Evolutionary conservation across 2,797 vertebrate genomes (phyloP).

Genomic region (Pitangus sulphuratus): DNA sequence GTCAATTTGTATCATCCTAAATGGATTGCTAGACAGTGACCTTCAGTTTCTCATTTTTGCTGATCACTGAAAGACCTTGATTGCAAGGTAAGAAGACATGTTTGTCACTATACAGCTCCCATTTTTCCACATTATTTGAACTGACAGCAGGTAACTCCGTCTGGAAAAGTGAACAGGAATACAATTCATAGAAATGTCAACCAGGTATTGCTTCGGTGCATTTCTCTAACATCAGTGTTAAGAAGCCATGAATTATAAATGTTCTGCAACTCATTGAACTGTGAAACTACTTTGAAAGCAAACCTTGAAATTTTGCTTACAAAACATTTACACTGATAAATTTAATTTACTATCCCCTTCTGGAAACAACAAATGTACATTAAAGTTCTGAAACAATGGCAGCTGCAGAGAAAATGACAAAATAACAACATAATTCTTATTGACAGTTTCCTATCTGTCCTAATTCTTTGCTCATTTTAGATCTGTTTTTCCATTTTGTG

Average conservation of each 20-base stretch:
- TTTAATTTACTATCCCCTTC: not conserved
- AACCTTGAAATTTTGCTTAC: not conserved
- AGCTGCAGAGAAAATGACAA: not conserved
- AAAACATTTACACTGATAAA: not conserved
- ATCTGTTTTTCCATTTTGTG: not conserved
- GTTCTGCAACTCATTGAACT: not conserved
- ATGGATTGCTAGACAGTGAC: not conserved
- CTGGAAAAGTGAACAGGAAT: not conserved
- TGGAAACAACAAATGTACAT: not conserved
- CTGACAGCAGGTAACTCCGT: not conserved
- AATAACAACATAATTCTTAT: not conserved
- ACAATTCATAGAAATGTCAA: not conserved
- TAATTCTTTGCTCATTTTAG: not conserved
- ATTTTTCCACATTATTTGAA: not conserved
- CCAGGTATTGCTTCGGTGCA: not conserved
- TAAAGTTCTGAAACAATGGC: not conserved
- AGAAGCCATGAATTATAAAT: not conserved
- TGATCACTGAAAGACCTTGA: not conserved
- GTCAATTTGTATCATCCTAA: not conserved
- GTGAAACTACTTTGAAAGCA: conserved; percentile 11
- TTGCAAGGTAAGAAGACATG: not conserved
- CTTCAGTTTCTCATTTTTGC: not conserved
- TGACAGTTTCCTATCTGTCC: not conserved
- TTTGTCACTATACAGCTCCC: not conserved
- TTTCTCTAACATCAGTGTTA: not conserved